These are phyloP conservation scores for Goniozus legneri DNA, from an alignment of 1,140 invertebrate species.

Conservation along the genomic window DNA sequence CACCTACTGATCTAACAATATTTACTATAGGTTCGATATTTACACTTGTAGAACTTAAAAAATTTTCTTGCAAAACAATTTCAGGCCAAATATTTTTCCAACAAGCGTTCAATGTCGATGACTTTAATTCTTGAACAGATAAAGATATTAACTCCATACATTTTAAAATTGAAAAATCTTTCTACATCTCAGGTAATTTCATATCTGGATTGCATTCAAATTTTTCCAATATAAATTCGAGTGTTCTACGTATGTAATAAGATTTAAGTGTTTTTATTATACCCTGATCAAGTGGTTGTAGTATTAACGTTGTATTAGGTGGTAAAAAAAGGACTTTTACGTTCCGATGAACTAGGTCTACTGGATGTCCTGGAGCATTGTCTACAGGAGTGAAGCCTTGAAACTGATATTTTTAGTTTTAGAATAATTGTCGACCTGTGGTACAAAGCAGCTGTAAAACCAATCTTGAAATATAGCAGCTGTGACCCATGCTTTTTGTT, in stretches of 20 bases:
- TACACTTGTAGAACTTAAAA: no score
- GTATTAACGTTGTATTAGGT: constrained; percentile 47
- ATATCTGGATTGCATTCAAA: no score
- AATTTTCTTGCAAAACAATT: no score
- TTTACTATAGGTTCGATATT: no score
- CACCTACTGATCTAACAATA: no score
- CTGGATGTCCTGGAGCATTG: constrained; percentile 47
- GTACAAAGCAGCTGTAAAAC: constrained; percentile 17
- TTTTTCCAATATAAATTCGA: background rate
- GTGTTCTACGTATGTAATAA: constrained; percentile 14
- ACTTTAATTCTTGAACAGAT: no score
- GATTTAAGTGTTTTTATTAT: constrained; percentile 45
- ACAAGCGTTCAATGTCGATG: no score
- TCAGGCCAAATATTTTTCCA: no score
- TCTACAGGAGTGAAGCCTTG: constrained; percentile 52
- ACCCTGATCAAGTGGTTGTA: constrained; percentile 54
- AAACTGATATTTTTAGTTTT: constrained; percentile 32
- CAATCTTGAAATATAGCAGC: constrained; percentile 37
- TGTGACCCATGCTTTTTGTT: constrained; percentile 28
- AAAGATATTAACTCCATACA: no score
- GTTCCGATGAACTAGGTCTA: constrained; percentile 26
- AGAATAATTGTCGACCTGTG: constrained; percentile 36
- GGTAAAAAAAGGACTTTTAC: constrained; percentile 48
- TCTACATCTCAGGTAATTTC: no score
- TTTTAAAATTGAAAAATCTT: no score